A percentile compares a stretch with the other conserved stretches of the same genome.
phyloP scores from a whole-genome alignment of 1,140 invertebrate species.

The Zeugodacus cucurbitae region DNA sequence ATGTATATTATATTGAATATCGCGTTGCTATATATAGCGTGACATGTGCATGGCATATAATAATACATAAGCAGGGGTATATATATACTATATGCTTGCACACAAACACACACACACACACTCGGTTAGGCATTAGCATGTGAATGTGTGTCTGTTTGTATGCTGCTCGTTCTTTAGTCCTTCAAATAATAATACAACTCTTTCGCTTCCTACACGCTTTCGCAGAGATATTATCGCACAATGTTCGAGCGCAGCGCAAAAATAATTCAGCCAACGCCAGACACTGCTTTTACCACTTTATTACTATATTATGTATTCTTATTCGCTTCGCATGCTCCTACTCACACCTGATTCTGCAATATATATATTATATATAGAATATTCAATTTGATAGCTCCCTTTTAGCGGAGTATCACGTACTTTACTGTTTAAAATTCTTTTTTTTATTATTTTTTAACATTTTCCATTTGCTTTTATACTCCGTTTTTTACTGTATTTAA shows the following conservation, averaged over 20 bases:
- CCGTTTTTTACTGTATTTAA: neutral
- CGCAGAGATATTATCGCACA: slow-evolving; percentile 1
- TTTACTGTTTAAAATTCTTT: neutral
- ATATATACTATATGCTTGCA: neutral
- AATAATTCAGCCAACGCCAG: neutral
- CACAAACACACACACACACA: neutral
- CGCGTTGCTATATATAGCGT: neutral
- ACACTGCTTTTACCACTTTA: neutral
- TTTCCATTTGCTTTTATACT: neutral
- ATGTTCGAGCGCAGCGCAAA: neutral
- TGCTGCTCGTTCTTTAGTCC: neutral
- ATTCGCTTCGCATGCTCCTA: neutral
- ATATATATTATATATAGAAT: neutral
- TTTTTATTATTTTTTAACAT: neutral
- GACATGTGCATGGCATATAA: neutral
- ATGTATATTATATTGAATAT: neutral
- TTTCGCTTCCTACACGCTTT: slow-evolving; percentile 9
- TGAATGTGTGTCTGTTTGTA: neutral
- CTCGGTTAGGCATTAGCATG: neutral
- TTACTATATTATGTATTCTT: neutral
- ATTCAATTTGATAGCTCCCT: neutral
- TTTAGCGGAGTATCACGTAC: neutral
- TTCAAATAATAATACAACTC: slow-evolving; percentile 31
- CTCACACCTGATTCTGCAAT: neutral
- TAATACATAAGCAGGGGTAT: neutral